These are phyloP conservation scores for Perca flavescens DNA, from an alignment of 2,113 vertebrate species.

Conservation along the genomic window DNA sequence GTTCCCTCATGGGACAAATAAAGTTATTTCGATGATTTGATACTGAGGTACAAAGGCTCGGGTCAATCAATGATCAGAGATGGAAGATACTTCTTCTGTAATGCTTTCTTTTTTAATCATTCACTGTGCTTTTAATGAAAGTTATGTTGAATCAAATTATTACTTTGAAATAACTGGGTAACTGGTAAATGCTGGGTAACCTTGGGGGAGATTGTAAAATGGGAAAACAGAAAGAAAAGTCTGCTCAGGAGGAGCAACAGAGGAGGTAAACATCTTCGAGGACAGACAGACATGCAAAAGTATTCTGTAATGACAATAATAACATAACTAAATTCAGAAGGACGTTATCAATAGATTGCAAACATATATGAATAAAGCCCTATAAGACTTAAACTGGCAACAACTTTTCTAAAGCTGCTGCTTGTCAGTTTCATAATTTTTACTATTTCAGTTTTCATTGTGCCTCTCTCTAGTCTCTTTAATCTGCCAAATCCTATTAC, in stretches of 20 bases:
- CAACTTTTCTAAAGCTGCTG: neutral
- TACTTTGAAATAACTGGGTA: neutral
- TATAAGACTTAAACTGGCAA: neutral
- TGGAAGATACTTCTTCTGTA: neutral
- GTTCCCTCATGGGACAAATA: too few relatives aligned
- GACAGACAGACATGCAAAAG: neutral
- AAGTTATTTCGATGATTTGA: too few relatives aligned
- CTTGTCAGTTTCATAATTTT: conserved; percentile 9
- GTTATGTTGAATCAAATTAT: neutral
- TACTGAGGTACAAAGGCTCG: too few relatives aligned
- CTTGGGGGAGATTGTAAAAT: too few relatives aligned
- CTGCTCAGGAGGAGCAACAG: neutral
- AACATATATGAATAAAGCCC: neutral
- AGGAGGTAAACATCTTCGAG: neutral
- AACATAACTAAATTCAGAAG: neutral
- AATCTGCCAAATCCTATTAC: conserved; percentile 25
- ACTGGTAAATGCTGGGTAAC: too few relatives aligned
- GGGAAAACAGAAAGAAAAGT: too few relatives aligned
- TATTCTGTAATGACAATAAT: neutral
- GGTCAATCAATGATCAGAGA: neutral
- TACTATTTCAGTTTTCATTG: neutral
- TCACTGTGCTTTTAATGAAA: neutral
- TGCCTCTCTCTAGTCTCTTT: neutral
- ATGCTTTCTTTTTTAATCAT: neutral
- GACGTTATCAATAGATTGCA: neutral